phyloP scores from a whole-genome alignment of 1,140 invertebrate genomes.

The Bradysia coprophila region DNA sequence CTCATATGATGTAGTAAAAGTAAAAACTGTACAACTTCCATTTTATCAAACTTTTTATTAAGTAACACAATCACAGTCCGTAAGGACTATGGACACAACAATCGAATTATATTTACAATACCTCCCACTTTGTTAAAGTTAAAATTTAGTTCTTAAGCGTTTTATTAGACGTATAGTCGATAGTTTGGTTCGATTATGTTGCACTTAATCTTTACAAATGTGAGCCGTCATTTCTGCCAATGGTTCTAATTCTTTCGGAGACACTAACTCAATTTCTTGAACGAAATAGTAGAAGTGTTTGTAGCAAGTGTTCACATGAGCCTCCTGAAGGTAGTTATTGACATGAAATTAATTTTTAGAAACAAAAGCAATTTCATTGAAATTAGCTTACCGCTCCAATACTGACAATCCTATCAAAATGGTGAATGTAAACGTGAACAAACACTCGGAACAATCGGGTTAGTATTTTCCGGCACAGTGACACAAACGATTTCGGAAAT shows the following conservation, averaged over 20 bases:
- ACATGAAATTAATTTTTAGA: constrained; percentile 6
- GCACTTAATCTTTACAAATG: constrained; percentile 37
- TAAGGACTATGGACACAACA: too few relatives aligned
- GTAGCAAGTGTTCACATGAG: constrained; percentile 91
- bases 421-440: constrained; percentile 94
- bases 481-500: constrained; percentile 72
- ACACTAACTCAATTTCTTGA: constrained; percentile 71
- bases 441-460: constrained; percentile 85
- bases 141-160: too few relatives aligned
- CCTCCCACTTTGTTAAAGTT: too few relatives aligned
- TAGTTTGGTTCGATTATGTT: too few relatives aligned
- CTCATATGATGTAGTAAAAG: too few relatives aligned
- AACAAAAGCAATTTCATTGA: too few relatives aligned
- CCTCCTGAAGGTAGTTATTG: constrained; percentile 60
- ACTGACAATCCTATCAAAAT: constrained; percentile 77
- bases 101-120: too few relatives aligned
- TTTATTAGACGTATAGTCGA: too few relatives aligned
- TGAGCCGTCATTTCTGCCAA: constrained; percentile 54
- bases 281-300: constrained; percentile 96
- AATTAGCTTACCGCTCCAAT: constrained; percentile 80
- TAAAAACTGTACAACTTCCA: too few relatives aligned
- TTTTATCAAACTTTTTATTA: too few relatives aligned
- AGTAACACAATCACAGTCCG: too few relatives aligned
- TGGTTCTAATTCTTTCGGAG: constrained; percentile 74
- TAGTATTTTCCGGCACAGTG: constrained; percentile 73